These are phyloP conservation scores for Lacerta bilineata DNA, from an alignment of 2,797 vertebrate genomes.

Conservation along the genomic window DNA sequence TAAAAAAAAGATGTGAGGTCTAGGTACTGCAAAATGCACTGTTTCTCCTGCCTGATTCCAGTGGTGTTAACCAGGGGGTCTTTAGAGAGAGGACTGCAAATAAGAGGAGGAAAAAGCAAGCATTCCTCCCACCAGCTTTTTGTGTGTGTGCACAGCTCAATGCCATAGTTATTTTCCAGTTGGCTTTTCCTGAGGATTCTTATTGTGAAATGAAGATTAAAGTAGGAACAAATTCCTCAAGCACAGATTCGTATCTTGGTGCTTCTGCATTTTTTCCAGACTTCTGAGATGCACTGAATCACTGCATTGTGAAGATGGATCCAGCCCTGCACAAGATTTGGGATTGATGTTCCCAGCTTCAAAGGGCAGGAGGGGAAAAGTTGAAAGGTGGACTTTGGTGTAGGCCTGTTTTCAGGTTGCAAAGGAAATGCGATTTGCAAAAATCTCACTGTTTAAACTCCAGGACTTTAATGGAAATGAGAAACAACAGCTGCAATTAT, in stretches of 20 bases:
- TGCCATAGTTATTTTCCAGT: no score
- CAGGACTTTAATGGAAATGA: slow-evolving; percentile 28
- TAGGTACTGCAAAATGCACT: no score
- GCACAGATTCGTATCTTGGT: background rate
- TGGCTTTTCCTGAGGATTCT: background rate
- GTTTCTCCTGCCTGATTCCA: background rate
- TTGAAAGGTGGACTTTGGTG: slow-evolving; percentile 24
- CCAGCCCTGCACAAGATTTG: slow-evolving; percentile 21
- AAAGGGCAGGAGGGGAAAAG: background rate
- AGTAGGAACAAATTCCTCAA: slow-evolving; percentile 13
- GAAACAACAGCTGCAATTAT: background rate
- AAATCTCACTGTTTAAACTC: background rate
- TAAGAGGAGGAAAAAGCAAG: background rate
- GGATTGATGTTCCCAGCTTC: slow-evolving; percentile 23
- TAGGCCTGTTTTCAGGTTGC: slow-evolving; percentile 34
- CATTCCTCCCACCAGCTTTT: background rate
- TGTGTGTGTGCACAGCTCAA: background rate
- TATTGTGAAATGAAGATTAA: background rate
- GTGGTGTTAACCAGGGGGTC: background rate
- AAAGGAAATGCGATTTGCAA: slow-evolving; percentile 27
- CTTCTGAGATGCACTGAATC: slow-evolving; percentile 35
- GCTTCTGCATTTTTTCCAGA: slow-evolving; percentile 31
- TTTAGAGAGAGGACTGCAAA: background rate
- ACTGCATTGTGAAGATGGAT: slow-evolving; percentile 22
- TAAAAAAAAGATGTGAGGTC: no score